A percentile compares a stretch with the other conserved stretches of the same genome.
Conservation (phyloP, 2,113 vertebrate species). For the Myxocyprinus asiaticus region DNA sequence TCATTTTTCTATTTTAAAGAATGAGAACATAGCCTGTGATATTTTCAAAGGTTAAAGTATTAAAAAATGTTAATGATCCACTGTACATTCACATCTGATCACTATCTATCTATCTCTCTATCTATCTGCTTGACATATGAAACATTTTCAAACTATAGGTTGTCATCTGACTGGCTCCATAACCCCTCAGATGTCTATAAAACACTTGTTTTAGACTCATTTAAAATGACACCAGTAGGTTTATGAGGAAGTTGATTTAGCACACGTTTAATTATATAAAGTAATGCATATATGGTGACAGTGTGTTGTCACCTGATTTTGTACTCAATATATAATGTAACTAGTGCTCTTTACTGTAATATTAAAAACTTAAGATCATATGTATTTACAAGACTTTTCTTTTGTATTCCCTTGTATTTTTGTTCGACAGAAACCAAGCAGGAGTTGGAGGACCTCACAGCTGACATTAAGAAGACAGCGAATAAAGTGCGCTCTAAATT, state of each 20-base stretch:
- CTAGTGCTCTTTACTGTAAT: neutral
- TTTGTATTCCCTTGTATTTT: neutral
- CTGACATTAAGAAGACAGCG: slow-evolving; percentile 96
- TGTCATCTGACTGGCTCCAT: too few relatives aligned
- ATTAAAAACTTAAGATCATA: neutral
- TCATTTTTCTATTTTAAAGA: neutral
- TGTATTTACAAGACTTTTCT: neutral
- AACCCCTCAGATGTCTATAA: too few relatives aligned
- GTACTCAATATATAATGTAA: neutral
- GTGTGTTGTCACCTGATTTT: neutral
- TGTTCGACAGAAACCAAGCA: slow-evolving; percentile 86
- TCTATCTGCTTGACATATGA: too few relatives aligned
- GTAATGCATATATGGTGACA: neutral
- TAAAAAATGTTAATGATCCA: neutral
- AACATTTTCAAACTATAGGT: too few relatives aligned
- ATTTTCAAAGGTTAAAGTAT: neutral
- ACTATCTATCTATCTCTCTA: too few relatives aligned
- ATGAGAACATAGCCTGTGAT: neutral
- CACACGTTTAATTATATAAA: neutral
- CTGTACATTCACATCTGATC: too few relatives aligned
- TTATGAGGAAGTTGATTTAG: neutral
- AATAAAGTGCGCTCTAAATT: slow-evolving; percentile 98
- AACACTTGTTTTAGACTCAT: too few relatives aligned
- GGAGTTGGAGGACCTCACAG: slow-evolving; percentile 93
- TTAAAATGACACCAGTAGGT: too few relatives aligned